Conservation (phyloP, 1,140 invertebrate genomes). For the Heliothis virescens region DNA sequence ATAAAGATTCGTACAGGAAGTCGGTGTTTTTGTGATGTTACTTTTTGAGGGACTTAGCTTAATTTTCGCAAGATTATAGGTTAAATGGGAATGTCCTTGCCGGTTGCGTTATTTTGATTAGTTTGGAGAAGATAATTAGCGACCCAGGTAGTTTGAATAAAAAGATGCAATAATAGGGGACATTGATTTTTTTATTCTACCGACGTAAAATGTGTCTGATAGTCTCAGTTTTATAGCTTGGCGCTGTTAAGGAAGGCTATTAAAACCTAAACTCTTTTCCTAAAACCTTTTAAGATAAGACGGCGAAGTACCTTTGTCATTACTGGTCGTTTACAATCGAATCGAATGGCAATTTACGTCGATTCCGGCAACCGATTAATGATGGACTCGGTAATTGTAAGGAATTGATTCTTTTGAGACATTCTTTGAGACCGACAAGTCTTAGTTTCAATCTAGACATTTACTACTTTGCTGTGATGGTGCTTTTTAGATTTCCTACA, state of each 20-base stretch:
- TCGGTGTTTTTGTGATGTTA: not conserved
- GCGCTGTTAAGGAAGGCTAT: not conserved
- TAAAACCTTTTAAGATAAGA: not conserved
- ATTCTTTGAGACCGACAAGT: not conserved
- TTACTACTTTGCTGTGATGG: too few relatives aligned
- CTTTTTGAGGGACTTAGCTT: too few relatives aligned
- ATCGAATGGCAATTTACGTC: slow-evolving; percentile 13
- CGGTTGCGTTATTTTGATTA: too few relatives aligned
- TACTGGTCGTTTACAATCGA: slow-evolving; percentile 11
- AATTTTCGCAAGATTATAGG: too few relatives aligned
- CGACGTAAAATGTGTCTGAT: too few relatives aligned
- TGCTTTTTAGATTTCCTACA: not conserved
- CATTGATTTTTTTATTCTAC: too few relatives aligned
- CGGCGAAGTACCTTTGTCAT: slow-evolving; percentile 15
- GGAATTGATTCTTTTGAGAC: slow-evolving; percentile 23
- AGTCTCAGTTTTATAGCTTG: not conserved
- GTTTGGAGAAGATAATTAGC: too few relatives aligned
- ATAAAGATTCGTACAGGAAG: slow-evolving; percentile 5
- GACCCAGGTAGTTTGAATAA: too few relatives aligned
- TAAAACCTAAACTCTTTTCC: slow-evolving; percentile 12
- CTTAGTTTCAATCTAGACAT: not conserved
- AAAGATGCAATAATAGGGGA: too few relatives aligned
- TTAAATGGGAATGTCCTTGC: too few relatives aligned
- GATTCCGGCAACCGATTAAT: slow-evolving; percentile 32
- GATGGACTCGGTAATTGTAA: slow-evolving; percentile 21